Base-by-base conservation (phyloP, 2,113 vertebrate genomes). In the Pongo abelii region DNA sequence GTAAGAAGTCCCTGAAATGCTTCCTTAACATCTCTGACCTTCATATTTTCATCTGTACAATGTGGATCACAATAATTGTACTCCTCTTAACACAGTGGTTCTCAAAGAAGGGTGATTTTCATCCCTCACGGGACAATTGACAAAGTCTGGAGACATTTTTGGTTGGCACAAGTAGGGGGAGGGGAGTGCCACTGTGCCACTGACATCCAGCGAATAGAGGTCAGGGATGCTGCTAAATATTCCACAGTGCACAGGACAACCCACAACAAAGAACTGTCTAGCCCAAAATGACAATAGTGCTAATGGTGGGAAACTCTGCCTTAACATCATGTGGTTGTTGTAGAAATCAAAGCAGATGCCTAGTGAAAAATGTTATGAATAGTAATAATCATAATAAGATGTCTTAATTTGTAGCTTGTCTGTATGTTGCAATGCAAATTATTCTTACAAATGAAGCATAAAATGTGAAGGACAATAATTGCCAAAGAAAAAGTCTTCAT, bases 351-450 rank as follows among this genome's bases (percentile, higher is more conserved):
- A 78, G 59, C 27, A 88, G 52, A 48, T n/a, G 83, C 25, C 91
- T 46, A 57, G 32, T 43, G 12, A 89, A 84, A 72, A 7, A 55
- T 8, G 22, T 84, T 59, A 18, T 81, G 30, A 59, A 86, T 8
- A 20, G 11, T 22, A 81, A 18, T 61, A 22, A 84, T 32, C 40
- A 20, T 25, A 84, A 35, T 22, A 84, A 50, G 1, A n/a, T 5
- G 14, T 30, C 5, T 92, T 88, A 78, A 83, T 70, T 77, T 83
- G 61, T 35, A 86, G 61, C 14, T 93, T 59, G 1, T 43, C 40
- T 61, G 79, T 75, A 69, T 84, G 96, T 93, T 78, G 43, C 18
- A 93, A 67, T 7, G 86, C 4, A 85, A 92, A 83, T 93, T 38
- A 57, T 8, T 84, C 10, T 96, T 35, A 85, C 0, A 61, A 75